Evolutionary conservation across 2,888 invertebrate genomes (phyloP).

Genomic region (Melipona beecheii): DNA sequence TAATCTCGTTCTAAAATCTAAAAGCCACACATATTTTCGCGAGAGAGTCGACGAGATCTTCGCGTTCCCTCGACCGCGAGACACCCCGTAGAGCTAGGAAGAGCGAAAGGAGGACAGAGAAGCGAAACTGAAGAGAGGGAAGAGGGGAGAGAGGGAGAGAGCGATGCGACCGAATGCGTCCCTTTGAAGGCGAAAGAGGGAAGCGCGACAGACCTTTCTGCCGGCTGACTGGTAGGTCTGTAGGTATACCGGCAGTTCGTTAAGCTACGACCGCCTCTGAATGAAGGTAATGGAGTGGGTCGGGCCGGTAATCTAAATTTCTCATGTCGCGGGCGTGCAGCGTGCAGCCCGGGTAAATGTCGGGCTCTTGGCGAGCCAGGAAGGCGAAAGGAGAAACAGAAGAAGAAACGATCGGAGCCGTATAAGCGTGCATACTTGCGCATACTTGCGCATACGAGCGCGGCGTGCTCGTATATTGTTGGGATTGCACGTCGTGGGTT

Average conservation of each 20-base stretch:
- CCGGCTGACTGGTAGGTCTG: constrained; percentile 46
- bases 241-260: constrained; percentile 68
- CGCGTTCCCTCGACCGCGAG: too few relatives aligned
- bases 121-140: not conserved
- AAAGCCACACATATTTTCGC: too few relatives aligned
- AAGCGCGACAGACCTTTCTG: constrained; percentile 53
- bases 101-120: constrained; percentile 1
- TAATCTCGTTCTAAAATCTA: too few relatives aligned
- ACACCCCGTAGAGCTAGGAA: not conserved
- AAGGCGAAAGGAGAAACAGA: constrained; percentile 26
- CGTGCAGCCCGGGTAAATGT: constrained; percentile 45
- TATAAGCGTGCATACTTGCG: not conserved
- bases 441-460: not conserved
- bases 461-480: not conserved
- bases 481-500: constrained; percentile 2
- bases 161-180: constrained; percentile 29
- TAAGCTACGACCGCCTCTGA: constrained; percentile 68
- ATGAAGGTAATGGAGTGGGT: constrained; percentile 70
- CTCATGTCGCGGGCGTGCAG: constrained; percentile 63
- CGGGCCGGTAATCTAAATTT: constrained; percentile 73
- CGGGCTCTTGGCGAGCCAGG: constrained; percentile 31
- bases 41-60: too few relatives aligned
- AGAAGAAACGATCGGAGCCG: constrained; percentile 19
- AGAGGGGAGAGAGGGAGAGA: not conserved
- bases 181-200: constrained; percentile 56